Evolutionary conservation across 2,113 vertebrate species (phyloP).

Genomic region (Aythya baeri): DNA sequence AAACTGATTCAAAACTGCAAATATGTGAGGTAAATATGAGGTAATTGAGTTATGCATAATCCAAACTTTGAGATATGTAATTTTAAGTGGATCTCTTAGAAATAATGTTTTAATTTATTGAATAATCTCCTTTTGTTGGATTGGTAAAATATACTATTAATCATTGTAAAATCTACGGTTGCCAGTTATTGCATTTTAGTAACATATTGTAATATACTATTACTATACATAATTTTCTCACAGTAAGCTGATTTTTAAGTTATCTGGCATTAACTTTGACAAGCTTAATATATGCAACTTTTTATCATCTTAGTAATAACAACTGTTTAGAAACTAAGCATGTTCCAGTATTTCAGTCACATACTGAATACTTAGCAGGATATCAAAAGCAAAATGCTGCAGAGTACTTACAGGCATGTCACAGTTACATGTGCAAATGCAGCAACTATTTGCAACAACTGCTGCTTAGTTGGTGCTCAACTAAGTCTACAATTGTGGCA

Average conservation of each 20-base stretch:
- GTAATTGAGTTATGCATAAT: background rate
- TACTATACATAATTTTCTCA: background rate
- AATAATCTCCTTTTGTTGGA: background rate
- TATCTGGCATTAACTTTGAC: background rate
- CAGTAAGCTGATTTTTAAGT: background rate
- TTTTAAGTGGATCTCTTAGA: background rate
- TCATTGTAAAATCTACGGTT: background rate
- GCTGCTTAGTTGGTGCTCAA: background rate
- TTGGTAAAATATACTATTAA: background rate
- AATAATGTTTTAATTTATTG: background rate
- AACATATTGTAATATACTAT: background rate
- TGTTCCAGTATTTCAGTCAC: background rate
- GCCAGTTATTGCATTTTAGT: background rate
- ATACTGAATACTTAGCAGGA: background rate
- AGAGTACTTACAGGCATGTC: background rate
- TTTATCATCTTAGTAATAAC: background rate
- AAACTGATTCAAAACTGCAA: background rate
- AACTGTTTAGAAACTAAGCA: background rate
- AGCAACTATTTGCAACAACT: background rate
- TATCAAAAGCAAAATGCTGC: background rate
- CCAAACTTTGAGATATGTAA: background rate
- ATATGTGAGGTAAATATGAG: background rate
- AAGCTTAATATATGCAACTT: background rate
- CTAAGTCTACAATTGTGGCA: background rate
- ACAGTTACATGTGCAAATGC: background rate